These are phyloP conservation scores for Virgularia gustaviana DNA, from an alignment of 92 coral and sea anemone genomes.

Conservation along the genomic window DNA sequence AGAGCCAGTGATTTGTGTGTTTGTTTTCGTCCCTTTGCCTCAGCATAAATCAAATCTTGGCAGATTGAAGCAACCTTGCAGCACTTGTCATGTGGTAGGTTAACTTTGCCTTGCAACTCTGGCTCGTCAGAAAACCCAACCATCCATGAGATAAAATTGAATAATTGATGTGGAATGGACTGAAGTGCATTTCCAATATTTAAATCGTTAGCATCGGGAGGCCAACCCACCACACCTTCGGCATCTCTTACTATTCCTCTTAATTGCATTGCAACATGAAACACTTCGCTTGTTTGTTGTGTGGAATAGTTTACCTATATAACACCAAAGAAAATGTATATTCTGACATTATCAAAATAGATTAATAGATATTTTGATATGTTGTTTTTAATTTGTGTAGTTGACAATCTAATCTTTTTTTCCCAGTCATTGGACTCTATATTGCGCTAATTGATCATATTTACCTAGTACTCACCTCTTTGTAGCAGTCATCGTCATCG, in stretches of 20 bases:
- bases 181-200: background rate
- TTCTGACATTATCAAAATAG: no score
- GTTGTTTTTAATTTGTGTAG: no score
- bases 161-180: constrained; percentile 16
- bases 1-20: constrained; percentile 20
- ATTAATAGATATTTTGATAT: no score
- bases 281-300: background rate
- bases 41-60: constrained; percentile 14
- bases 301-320: background rate
- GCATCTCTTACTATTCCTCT: constrained; percentile 8
- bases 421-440: background rate
- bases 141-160: constrained; percentile 7
- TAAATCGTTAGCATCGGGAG: constrained; percentile 3
- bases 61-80: constrained; percentile 1
- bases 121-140: constrained; percentile 23
- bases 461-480: background rate
- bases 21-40: constrained; percentile 10
- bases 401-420: background rate
- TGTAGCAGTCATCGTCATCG: background rate
- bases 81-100: background rate
- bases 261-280: constrained; percentile 17
- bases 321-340: background rate
- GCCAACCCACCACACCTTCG: constrained; percentile 4
- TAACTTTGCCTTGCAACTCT: background rate
- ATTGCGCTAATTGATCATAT: background rate